These are phyloP conservation scores for Crocallis elinguaria DNA, from an alignment of 2,888 invertebrate species.

Conservation along the genomic window DNA sequence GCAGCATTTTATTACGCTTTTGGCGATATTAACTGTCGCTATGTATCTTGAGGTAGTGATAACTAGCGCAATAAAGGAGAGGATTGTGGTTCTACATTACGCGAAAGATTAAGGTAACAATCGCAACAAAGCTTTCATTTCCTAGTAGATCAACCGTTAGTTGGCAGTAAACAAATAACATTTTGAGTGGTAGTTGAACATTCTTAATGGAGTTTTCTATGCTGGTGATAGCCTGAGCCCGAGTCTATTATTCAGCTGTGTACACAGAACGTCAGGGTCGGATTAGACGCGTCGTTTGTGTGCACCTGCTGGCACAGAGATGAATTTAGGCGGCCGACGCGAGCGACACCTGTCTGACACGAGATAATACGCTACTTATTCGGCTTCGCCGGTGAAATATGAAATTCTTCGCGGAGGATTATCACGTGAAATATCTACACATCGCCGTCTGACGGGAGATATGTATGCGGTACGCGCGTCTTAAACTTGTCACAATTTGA, in stretches of 20 bases:
- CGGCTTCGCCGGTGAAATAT: conserved; percentile 75
- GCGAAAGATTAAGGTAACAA: conserved; percentile 31
- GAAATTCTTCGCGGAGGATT: conserved; percentile 71
- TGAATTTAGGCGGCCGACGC: conserved; percentile 73
- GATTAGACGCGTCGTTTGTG: conserved; percentile 70
- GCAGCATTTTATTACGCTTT: conserved; percentile 39
- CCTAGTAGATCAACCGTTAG: conserved; percentile 30
- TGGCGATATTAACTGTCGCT: conserved; percentile 39
- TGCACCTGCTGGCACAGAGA: conserved; percentile 73
- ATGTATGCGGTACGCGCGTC: conserved; percentile 31
- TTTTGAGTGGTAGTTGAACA: conserved; percentile 39
- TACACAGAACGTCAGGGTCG: conserved; percentile 55
- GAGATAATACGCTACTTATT: conserved; percentile 78
- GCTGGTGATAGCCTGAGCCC: conserved; percentile 48
- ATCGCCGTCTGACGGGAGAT: conserved; percentile 33
- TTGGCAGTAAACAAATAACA: conserved; percentile 39
- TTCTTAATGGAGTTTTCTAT: conserved; percentile 49
- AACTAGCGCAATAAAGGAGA: conserved; percentile 34
- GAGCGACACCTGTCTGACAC: conserved; percentile 79
- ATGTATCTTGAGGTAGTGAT: conserved; percentile 36
- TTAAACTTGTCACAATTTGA: conserved; percentile 31
- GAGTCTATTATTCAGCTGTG: conserved; percentile 52
- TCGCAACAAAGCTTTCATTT: conserved; percentile 31
- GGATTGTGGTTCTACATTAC: conserved; percentile 34
- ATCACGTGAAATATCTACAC: conserved; percentile 52